Evolutionary conservation across 2,888 invertebrate genomes (phyloP).

Genomic region (Macrosoma leucophasiata): DNA sequence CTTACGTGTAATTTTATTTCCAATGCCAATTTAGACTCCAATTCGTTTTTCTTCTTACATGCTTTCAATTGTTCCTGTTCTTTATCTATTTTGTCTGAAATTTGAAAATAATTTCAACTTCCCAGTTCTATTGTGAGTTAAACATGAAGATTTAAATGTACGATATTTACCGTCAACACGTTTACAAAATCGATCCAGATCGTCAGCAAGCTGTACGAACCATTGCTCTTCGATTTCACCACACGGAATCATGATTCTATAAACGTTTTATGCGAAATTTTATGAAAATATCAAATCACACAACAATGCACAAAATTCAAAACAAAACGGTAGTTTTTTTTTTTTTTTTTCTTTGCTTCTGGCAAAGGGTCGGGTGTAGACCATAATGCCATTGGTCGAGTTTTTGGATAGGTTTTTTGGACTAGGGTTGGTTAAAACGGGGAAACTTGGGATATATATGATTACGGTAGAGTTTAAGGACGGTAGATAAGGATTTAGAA

Average conservation of each 20-base stretch:
- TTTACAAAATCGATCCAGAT: slow-evolving; percentile 40
- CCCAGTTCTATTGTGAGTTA: not conserved
- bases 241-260: slow-evolving; percentile 28
- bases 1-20: slow-evolving; percentile 53
- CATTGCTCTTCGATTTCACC: slow-evolving; percentile 32
- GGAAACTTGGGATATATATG: too few relatives aligned
- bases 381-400: too few relatives aligned
- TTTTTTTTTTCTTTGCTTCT: too few relatives aligned
- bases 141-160: slow-evolving; percentile 4
- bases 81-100: slow-evolving; percentile 49
- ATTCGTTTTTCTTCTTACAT: slow-evolving; percentile 46
- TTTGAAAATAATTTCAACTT: not conserved
- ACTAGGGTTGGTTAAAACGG: too few relatives aligned
- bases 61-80: slow-evolving; percentile 46
- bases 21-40: slow-evolving; percentile 46
- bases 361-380: too few relatives aligned
- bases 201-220: slow-evolving; percentile 31
- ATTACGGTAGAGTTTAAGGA: too few relatives aligned
- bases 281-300: slow-evolving; percentile 1
- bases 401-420: too few relatives aligned
- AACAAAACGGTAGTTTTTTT: slow-evolving; percentile 39
- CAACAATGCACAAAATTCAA: slow-evolving; percentile 17
- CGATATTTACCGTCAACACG: slow-evolving; percentile 39
- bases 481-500: too few relatives aligned
- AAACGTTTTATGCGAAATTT: slow-evolving; percentile 6